Evolutionary conservation across 1,140 invertebrate species (phyloP).

Genomic region (Aricia agestis): DNA sequence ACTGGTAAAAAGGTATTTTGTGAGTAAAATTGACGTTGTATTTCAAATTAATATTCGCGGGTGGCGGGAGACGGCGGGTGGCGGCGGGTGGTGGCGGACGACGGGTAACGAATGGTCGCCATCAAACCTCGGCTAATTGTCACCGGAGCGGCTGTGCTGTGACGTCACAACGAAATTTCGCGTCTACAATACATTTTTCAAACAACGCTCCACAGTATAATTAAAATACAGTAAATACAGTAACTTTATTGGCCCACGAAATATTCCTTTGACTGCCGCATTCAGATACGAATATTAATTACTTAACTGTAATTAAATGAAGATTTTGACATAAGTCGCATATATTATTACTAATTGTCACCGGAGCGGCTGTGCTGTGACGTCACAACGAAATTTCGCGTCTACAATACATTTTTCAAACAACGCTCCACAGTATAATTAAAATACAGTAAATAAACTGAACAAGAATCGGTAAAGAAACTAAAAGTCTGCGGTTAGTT

Average conservation of each 20-base stretch:
- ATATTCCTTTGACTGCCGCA: too few species aligned
- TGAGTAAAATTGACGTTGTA: not conserved
- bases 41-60: conserved; percentile 2
- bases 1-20: not conserved
- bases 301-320: too few species aligned
- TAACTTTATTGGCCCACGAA: too few species aligned
- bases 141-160: not conserved
- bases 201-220: not conserved
- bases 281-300: too few species aligned
- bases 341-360: too few species aligned
- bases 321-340: too few species aligned
- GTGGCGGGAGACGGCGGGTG: too few species aligned
- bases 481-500: too few species aligned
- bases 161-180: not conserved
- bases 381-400: not conserved
- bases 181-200: not conserved
- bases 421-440: not conserved
- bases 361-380: conserved; percentile 1
- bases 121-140: not conserved
- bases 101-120: not conserved
- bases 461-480: too few species aligned
- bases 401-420: not conserved
- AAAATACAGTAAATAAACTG: too few species aligned
- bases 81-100: not conserved
- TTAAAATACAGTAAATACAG: too few species aligned